Conservation (phyloP, 2,113 vertebrate genomes). For the Eudyptes chrysolophus region DNA sequence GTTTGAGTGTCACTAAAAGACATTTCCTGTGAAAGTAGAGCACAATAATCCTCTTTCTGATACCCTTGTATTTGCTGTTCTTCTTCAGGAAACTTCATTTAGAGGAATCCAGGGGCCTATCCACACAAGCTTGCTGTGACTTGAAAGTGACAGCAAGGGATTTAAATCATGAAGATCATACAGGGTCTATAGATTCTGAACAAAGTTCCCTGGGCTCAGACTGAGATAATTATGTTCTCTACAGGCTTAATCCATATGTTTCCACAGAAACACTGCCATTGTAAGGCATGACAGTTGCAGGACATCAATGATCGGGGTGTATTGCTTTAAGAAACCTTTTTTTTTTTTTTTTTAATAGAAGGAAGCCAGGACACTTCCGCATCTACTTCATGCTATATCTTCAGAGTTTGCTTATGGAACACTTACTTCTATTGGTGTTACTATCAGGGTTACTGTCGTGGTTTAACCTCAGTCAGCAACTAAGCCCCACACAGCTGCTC, state of each 20-base stretch:
- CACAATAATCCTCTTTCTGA: not conserved
- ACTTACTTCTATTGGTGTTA: not conserved
- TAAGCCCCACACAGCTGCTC: no score
- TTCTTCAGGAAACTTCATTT: not conserved
- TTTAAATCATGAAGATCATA: not conserved
- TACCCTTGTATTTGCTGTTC: not conserved
- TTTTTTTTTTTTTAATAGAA: not conserved
- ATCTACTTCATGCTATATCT: not conserved
- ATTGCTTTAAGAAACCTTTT: not conserved
- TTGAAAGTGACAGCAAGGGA: not conserved
- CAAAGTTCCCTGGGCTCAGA: not conserved
- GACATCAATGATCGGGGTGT: not conserved
- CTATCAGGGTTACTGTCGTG: not conserved
- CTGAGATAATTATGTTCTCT: not conserved
- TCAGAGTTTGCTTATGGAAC: not conserved
- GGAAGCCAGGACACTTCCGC: not conserved
- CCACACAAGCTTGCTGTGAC: not conserved
- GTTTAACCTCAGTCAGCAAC: no score
- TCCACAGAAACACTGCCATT: not conserved
- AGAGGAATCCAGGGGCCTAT: not conserved
- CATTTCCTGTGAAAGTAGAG: not conserved
- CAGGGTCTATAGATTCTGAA: not conserved
- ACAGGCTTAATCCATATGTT: not conserved
- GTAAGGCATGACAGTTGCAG: not conserved
- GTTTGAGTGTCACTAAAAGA: not conserved